Base-by-base conservation (phyloP, 2,888 invertebrate species). In the Rhingia campestris region DNA sequence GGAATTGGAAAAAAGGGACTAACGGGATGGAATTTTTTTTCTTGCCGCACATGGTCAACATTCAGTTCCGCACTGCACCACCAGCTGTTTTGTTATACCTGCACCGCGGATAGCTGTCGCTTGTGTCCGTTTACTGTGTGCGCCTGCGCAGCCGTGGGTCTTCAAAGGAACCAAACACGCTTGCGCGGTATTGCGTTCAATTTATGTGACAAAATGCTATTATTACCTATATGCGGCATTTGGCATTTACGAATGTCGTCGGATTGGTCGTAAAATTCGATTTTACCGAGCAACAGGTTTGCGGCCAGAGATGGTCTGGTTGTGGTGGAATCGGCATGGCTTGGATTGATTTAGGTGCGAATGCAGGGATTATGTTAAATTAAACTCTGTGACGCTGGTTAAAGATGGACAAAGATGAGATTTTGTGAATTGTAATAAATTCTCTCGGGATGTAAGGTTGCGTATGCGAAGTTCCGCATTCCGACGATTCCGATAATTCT, bases 191-290 rank as follows among this genome's bases (percentile, higher is more conserved):
- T 59, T 64, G 67, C 37, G 58, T 66, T 53, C 84, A 80, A 80
- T 84, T 84, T 84, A 84, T 84, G 84, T 84, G 84, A 84, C 84
- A 84, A 84, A 84, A 84, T 74, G 70, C 84, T 75, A 74, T 84
- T 84, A 79, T 84, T 84, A n/a, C n/a, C n/a, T n/a, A 75, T 54
- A 45, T 22, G 64, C 74, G 43, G 76, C 61, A 49, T 10, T 10
- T 6, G 53, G 12, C 53, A 53, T 9, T 69, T 53, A 59, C 70
- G 81, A 64, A 70, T 61, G 54, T 45, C 70, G 64, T 72, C 14
- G 41, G 47, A 61, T 41, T 54, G 80, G 69, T 66, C 53, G 75
- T 84, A 84, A 84, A 80, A 84, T 84, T 80, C 80, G 84, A 75
- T 75, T 80, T 74, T 80, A 66, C 74, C 32, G 53, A 74, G 66